A percentile compares a stretch with the other conserved stretches of the same genome.
These are phyloP conservation scores for Neoascia interrupta DNA, from an alignment of 2,888 invertebrate genomes.

Conservation along the genomic window DNA sequence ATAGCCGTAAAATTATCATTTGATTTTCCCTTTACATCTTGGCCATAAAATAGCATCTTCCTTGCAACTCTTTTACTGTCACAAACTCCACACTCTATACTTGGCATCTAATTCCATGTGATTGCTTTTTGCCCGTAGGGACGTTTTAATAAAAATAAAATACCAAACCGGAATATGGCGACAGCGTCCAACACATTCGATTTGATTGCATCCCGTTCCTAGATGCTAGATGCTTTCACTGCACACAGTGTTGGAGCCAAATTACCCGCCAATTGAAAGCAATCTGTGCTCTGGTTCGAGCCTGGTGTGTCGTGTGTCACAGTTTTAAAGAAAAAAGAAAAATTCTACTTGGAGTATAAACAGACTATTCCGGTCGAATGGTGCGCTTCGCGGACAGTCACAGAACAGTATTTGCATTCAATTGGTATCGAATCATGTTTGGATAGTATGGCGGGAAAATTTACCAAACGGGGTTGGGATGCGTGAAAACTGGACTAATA, in stretches of 20 bases:
- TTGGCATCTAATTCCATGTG: background rate
- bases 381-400: background rate
- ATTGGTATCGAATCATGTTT: slow-evolving; percentile 1
- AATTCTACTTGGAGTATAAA: slow-evolving; percentile 3
- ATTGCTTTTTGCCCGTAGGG: background rate
- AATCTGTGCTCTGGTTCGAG: background rate
- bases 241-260: slow-evolving; percentile 30
- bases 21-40: slow-evolving; percentile 24
- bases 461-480: background rate
- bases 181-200: slow-evolving; percentile 42
- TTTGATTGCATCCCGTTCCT: slow-evolving; percentile 37
- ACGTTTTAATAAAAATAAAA: background rate
- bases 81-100: background rate
- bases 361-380: background rate
- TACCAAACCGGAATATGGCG: background rate
- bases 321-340: background rate
- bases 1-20: slow-evolving; percentile 32
- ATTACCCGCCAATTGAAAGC: slow-evolving; percentile 53
- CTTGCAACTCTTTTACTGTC: too few species aligned
- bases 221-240: slow-evolving; percentile 40
- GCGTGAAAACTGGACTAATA: slow-evolving; percentile 1
- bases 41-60: slow-evolving; percentile 24
- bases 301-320: too few species aligned
- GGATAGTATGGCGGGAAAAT: background rate
- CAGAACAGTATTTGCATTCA: slow-evolving; percentile 1